A percentile compares a stretch with the other conserved stretches of the same genome.
phyloP scores from a whole-genome alignment of 2,888 invertebrate genomes.

The Drosophila percnosoma region DNA sequence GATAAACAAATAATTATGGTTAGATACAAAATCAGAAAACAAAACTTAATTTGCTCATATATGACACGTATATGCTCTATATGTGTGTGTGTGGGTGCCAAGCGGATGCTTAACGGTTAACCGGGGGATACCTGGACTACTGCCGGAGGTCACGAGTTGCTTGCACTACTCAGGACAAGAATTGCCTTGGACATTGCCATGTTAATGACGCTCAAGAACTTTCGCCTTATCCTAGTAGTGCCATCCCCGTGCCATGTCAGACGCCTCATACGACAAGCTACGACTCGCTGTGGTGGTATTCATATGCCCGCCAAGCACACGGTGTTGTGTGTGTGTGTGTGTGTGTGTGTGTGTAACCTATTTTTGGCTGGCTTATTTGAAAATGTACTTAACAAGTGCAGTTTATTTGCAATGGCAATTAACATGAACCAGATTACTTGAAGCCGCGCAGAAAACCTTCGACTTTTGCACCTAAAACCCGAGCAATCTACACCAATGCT shows the following conservation, averaged over 20 bases:
- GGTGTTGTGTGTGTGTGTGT: neutral
- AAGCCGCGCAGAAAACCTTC: neutral
- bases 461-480: neutral
- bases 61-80: neutral
- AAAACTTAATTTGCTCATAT: constrained; percentile 18
- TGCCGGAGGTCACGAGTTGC: too few relatives aligned
- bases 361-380: neutral
- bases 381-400: neutral
- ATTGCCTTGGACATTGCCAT: too few relatives aligned
- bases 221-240: too few relatives aligned
- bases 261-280: too few relatives aligned
- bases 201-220: too few relatives aligned
- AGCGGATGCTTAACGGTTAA: too few relatives aligned
- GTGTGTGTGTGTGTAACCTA: neutral
- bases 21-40: constrained; percentile 22
- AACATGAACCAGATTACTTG: neutral
- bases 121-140: too few relatives aligned
- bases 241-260: too few relatives aligned
- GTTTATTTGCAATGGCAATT: neutral
- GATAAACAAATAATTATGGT: constrained; percentile 35
- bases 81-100: too few relatives aligned
- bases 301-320: too few relatives aligned
- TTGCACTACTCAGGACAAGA: too few relatives aligned
- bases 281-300: too few relatives aligned
- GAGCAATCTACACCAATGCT: neutral